Conservation (phyloP, 2,888 invertebrate species). For the Pycnomerus fuliginosus region DNA sequence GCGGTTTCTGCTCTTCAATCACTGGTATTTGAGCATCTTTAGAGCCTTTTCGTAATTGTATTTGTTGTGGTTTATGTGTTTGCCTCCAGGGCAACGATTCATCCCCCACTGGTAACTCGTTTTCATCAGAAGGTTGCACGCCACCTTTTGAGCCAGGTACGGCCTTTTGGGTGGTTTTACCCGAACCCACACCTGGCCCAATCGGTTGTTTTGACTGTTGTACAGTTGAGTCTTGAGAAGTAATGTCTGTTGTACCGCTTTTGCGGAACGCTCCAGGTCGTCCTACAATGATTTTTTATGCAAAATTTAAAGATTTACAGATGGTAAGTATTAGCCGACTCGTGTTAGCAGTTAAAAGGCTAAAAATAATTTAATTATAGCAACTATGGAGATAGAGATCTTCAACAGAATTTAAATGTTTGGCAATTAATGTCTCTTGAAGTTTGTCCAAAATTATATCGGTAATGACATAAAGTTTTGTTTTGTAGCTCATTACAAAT, state of each 20-base stretch:
- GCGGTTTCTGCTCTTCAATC: constrained; percentile 30
- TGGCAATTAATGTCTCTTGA: too few relatives aligned
- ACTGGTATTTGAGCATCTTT: constrained; percentile 11
- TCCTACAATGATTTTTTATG: constrained; percentile 49
- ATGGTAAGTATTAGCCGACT: too few relatives aligned
- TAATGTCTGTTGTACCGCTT: constrained; percentile 48
- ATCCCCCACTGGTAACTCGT: constrained; percentile 56
- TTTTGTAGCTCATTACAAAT: too few relatives aligned
- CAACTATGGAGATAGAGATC: too few relatives aligned
- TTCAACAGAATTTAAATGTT: too few relatives aligned
- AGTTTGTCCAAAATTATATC: too few relatives aligned
- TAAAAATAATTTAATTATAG: too few relatives aligned
- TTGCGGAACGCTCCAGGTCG: constrained; percentile 55
- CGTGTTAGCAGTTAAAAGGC: too few relatives aligned
- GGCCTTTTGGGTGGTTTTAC: constrained; percentile 40
- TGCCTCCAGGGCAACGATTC: constrained; percentile 59
- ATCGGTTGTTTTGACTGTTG: constrained; percentile 34
- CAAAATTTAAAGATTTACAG: too few relatives aligned
- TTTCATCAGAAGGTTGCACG: constrained; percentile 48
- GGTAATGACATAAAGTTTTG: too few relatives aligned
- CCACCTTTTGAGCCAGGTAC: constrained; percentile 41
- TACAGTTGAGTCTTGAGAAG: constrained; percentile 41
- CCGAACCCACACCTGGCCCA: constrained; percentile 44
- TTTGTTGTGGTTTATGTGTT: constrained; percentile 13
- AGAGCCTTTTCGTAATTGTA: too few relatives aligned